Base-by-base conservation (phyloP, 2,888 invertebrate species). In the Busseola fusca region DNA sequence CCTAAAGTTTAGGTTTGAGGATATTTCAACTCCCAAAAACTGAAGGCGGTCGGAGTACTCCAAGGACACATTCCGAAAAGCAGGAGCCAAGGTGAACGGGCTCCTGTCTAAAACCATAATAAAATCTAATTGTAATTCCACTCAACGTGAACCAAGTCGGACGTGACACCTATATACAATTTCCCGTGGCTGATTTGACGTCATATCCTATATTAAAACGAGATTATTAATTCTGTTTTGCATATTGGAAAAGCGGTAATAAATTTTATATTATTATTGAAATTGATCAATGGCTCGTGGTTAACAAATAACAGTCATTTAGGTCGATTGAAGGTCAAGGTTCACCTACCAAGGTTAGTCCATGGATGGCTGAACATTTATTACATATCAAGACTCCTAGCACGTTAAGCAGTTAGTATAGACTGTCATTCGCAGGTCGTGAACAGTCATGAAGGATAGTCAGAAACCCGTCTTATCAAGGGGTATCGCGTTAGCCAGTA, bases 71-170 rank as follows among this genome's bases (percentile, higher is more conserved):
- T n/a, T n/a, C n/a, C n/a, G n/a, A n/a, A n/a, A n/a, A n/a, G n/a
- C n/a, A n/a, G n/a, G n/a, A n/a, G n/a, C n/a, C n/a, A n/a, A n/a
- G n/a, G n/a, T n/a, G n/a, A n/a, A n/a, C n/a, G n/a, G n/a, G n/a
- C n/a, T n/a, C n/a, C n/a, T n/a, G n/a, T 65, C 62, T 65, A 62
- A 56, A 45, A 42, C 54, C 21, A 58, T 57, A 77, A 74, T 73
- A 67, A 67, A 81, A 82, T 71, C 40, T 78, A 73, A 81, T 81
- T 76, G 73, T 68, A 54, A 75, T 72, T 66, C 71, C 57, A 60
- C 59, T 59, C 40, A 54, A 52, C 45, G n/a, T 42, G 59, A 69
- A 56, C 34, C 50, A 57, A 73, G 60, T 60, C 54, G 40, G 34
- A 67, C 74, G 81, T 81, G 79, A 77, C 70, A 69, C 63, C 59